Evolutionary conservation across 2,888 invertebrate genomes (phyloP).

Genomic region (Thysanoteuthis rhombus): DNA sequence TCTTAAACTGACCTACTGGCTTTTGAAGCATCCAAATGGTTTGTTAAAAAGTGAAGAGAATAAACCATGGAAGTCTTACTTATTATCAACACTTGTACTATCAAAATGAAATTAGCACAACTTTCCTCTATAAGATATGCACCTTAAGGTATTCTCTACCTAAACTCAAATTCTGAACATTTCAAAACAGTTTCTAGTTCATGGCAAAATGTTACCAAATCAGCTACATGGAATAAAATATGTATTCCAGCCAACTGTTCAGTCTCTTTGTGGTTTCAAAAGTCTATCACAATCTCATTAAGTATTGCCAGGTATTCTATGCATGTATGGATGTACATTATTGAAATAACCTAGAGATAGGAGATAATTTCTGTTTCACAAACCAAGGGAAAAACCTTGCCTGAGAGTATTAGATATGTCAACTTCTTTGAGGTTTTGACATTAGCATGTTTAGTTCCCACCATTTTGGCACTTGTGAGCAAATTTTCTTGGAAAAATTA

Average conservation of each 20-base stretch:
- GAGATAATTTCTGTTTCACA: not conserved
- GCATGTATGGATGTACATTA: not conserved
- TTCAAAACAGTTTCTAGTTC: not conserved
- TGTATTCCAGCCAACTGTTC: not conserved
- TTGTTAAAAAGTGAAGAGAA: too few relatives aligned
- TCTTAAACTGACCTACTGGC: too few relatives aligned
- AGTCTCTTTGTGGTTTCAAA: not conserved
- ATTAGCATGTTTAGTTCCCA: not conserved
- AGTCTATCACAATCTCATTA: not conserved
- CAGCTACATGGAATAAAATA: not conserved
- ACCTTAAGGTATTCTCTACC: not conserved
- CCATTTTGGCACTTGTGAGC: not conserved
- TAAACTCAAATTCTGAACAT: not conserved
- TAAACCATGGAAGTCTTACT: too few relatives aligned
- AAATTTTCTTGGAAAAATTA: not conserved
- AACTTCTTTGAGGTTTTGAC: not conserved
- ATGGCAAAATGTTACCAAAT: not conserved
- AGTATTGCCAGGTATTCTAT: not conserved
- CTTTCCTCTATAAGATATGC: not conserved
- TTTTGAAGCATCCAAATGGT: too few relatives aligned
- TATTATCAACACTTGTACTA: not conserved
- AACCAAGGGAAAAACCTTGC: not conserved
- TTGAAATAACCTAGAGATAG: not conserved
- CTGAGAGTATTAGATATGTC: not conserved
- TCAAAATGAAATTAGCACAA: not conserved